These are phyloP conservation scores for Silurus lanzhouensis DNA, from an alignment of 2,797 vertebrate genomes.

Conservation along the genomic window DNA sequence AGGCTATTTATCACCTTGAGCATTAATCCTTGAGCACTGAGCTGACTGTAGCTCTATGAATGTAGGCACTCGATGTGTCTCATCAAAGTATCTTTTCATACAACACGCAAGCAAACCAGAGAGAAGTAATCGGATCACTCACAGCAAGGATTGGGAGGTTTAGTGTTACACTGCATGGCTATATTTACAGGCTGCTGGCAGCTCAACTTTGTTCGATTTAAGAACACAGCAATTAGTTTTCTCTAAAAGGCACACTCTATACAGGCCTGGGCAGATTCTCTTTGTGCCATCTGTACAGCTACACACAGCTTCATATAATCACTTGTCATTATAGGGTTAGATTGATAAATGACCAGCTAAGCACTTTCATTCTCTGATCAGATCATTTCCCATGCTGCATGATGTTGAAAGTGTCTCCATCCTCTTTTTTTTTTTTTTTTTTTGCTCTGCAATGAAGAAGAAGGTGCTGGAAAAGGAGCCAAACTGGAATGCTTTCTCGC, in stretches of 20 bases:
- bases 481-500: background rate
- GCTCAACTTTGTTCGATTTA: conserved; percentile 8
- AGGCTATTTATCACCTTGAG: background rate
- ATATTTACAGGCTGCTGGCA: conserved; percentile 26
- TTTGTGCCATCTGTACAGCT: background rate
- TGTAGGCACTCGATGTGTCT: background rate
- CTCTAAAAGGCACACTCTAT: background rate
- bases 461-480: background rate
- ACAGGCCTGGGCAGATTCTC: background rate
- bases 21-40: conserved; percentile 3
- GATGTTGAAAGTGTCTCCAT: background rate
- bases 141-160: conserved; percentile 9
- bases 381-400: background rate
- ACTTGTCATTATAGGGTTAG: background rate
- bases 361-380: conserved; percentile 14
- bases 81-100: conserved; percentile 5
- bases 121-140: conserved; percentile 19
- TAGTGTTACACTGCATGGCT: background rate
- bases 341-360: conserved; percentile 15
- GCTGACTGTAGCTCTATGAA: background rate
- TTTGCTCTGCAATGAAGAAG: too few relatives aligned
- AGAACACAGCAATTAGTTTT: conserved; percentile 2
- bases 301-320: conserved; percentile 14
- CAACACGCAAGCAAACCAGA: background rate
- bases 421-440: background rate